Conservation (phyloP, 23 tunicate genomes). For the Phallusia fumigata region DNA sequence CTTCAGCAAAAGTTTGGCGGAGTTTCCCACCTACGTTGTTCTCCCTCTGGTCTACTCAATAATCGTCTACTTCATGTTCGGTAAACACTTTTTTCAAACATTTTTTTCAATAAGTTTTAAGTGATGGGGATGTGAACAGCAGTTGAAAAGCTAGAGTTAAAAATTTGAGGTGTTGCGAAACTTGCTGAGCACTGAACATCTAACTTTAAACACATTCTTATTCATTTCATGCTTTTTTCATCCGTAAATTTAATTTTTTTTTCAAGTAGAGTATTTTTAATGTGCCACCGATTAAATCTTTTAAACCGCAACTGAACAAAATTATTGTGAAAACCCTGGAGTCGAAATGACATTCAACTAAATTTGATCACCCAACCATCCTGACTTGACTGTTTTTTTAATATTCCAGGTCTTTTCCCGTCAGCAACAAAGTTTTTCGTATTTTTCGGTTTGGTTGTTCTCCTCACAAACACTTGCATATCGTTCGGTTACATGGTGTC, state of each 20-base stretch:
- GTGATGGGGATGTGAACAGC: not conserved
- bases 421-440: constrained; percentile 63
- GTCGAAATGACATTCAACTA: no score
- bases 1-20: constrained; percentile 67
- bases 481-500: constrained; percentile 85
- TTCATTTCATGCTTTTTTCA: no score
- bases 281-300: no score
- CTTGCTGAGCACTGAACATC: not conserved
- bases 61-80: constrained; percentile 81
- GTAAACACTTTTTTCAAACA: no score
- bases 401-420: constrained; percentile 56
- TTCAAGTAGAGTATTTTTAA: no score
- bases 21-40: constrained; percentile 56
- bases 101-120: not conserved
- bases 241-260: no score
- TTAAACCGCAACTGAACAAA: no score
- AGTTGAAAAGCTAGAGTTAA: not conserved
- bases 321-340: no score
- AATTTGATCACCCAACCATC: no score
- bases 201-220: not conserved
- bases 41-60: constrained; percentile 48
- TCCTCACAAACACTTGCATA: constrained; percentile 63
- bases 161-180: not conserved
- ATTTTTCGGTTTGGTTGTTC: constrained; percentile 40
- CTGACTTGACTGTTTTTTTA: no score